A percentile compares a stretch with the other conserved stretches of the same genome.
Conservation (phyloP, 2,888 invertebrate genomes). For the Xestia ashworthii region DNA sequence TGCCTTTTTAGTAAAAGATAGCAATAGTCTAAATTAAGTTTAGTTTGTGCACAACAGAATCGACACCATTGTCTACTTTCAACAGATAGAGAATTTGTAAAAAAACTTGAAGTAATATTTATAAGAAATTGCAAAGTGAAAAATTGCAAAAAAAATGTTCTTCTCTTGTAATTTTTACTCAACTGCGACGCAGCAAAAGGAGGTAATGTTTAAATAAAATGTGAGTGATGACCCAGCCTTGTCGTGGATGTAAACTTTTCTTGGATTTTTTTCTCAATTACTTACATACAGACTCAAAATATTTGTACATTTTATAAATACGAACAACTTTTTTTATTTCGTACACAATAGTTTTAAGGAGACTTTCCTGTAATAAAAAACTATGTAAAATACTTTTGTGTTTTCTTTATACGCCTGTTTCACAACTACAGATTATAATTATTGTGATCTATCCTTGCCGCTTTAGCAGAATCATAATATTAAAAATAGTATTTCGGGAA, state of each 20-base stretch:
- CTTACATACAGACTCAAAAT: slow-evolving; percentile 44
- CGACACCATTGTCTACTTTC: too few species aligned
- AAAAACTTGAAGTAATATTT: not conserved
- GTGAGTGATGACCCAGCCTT: not conserved
- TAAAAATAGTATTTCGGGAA: too few species aligned
- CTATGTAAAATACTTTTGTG: slow-evolving; percentile 48
- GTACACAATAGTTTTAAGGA: slow-evolving; percentile 69
- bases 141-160: not conserved
- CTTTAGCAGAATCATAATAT: not conserved
- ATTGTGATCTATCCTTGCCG: not conserved
- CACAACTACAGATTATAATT: not conserved
- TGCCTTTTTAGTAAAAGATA: too few species aligned
- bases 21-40: too few species aligned
- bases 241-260: not conserved
- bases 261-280: slow-evolving; percentile 53
- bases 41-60: too few species aligned
- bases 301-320: slow-evolving; percentile 73
- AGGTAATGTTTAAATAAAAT: not conserved
- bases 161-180: not conserved
- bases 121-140: not conserved
- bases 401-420: slow-evolving; percentile 5
- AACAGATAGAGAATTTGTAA: not conserved
- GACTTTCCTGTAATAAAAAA: slow-evolving; percentile 73
- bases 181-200: not conserved
- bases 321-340: slow-evolving; percentile 68